Percentiles rank a stretch among this genome's conserved stretches.
Evolutionary conservation across 2,888 invertebrate species (phyloP).

Genomic region (Mesorhabditis belari): DNA sequence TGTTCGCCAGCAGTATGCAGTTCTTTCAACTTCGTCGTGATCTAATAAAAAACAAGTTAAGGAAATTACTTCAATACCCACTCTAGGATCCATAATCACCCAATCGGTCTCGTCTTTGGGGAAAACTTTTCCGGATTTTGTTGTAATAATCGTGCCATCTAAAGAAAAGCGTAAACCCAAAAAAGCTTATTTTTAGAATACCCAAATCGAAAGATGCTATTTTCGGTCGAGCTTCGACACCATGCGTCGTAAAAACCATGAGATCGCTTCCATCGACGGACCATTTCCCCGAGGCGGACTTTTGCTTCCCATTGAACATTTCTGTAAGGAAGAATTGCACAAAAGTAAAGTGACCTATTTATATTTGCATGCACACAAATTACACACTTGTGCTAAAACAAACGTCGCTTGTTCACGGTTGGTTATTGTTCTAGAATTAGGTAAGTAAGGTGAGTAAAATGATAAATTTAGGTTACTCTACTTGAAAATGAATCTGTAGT

Average conservation of each 20-base stretch:
- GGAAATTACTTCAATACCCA: neutral
- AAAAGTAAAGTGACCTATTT: too few relatives aligned
- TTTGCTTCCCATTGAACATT: neutral
- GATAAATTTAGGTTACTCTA: too few relatives aligned
- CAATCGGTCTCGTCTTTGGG: conserved; percentile 71
- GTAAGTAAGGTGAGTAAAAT: too few relatives aligned
- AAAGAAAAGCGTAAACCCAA: conserved; percentile 9
- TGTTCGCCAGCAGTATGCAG: conserved; percentile 63
- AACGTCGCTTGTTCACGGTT: too few relatives aligned
- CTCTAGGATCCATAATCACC: conserved; percentile 58
- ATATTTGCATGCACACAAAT: too few relatives aligned
- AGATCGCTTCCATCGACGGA: conserved; percentile 17
- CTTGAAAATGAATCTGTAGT: too few relatives aligned
- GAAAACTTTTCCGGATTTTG: conserved; percentile 80
- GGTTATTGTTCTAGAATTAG: too few relatives aligned
- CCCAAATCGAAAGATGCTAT: conserved; percentile 48
- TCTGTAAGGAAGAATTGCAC: too few relatives aligned
- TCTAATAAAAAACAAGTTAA: conserved; percentile 56
- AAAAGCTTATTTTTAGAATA: too few relatives aligned
- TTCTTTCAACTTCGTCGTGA: conserved; percentile 65
- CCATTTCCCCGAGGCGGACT: neutral
- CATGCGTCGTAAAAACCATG: conserved; percentile 34
- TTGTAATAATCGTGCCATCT: conserved; percentile 77
- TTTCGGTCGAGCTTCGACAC: conserved; percentile 24
- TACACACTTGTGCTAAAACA: too few relatives aligned